Base-by-base conservation (phyloP, 2,113 vertebrate species). In the Larimichthys crocea region DNA sequence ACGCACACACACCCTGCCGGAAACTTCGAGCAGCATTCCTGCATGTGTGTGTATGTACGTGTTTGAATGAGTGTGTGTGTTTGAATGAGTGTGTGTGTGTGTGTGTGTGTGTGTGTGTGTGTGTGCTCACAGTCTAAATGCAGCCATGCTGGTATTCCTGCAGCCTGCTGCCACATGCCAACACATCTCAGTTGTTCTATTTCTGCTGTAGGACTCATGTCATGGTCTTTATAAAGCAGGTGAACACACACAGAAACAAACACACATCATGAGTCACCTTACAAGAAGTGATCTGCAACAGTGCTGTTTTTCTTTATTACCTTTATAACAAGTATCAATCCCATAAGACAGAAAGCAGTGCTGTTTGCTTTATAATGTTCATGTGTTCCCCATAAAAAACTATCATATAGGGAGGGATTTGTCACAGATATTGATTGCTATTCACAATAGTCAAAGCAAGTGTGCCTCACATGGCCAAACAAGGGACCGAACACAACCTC, bases 21-120 rank as follows among this genome's bases (percentile, higher is more conserved):
- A 95, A 95, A 70, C 85, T 92, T 95, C 94, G 85, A 93, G 92
- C 84, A 82, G 73, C 85, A 86, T 90, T 90, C 90, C 80, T 68
- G 35, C 59, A 62, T 35, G 77, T 22, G 61, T 42, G 72, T 68
- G 88, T 80, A 72, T 63, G 72, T 85, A 83, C 40, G 70, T 4
- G 64, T 22, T 52, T 46, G 48, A 20, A 29, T 57, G 73, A 67
- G 2, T 26, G 26, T 65, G 86, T 24, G 42, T 65, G 86, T 61
- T n/a, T n/a, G n/a, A n/a, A n/a, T n/a, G n/a, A n/a, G 76, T 40
- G 72, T 72, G 57, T 49, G 52, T 22, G 29, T 35, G 77, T 22
- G 61, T 42, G 72, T 68, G 88, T 80, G 2, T 26, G 26, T 65
- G 86, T 24, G 42, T 65, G 86, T 61, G 76, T 40, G 72, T 72